These are phyloP conservation scores for Lepus europaeus DNA, from an alignment of 2,113 vertebrate species.

Conservation along the genomic window DNA sequence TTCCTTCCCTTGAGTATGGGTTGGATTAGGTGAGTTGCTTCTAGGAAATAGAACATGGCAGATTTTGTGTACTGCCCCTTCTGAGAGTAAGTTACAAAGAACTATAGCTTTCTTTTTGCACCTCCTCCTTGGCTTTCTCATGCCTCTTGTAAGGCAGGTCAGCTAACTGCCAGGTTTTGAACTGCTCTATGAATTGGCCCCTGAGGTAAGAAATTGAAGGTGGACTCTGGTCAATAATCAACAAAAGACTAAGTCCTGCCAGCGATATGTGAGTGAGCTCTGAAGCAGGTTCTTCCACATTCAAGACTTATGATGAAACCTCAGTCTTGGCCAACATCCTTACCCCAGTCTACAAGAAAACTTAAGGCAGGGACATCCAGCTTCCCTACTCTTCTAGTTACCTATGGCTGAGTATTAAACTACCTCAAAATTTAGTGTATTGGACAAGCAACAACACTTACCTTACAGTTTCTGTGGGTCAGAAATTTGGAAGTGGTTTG, in stretches of 20 bases:
- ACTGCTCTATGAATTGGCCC: neutral
- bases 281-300: neutral
- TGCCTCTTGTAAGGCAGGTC: neutral
- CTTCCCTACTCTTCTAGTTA: neutral
- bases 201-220: neutral
- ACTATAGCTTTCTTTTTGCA: neutral
- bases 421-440: neutral
- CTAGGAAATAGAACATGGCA: neutral
- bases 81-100: neutral
- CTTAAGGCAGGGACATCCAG: neutral
- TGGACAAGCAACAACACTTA: neutral
- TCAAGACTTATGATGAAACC: neutral
- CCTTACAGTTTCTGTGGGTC: neutral
- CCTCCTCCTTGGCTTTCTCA: neutral
- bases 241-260: neutral
- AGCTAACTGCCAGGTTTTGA: neutral
- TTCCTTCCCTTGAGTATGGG: neutral
- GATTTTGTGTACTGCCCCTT: neutral
- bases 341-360: neutral
- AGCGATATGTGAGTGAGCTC: neutral
- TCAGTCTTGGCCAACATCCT: neutral
- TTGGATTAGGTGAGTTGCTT: constrained; percentile 6
- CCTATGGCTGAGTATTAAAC: neutral
- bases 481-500: neutral
- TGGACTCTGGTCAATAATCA: neutral